Evolutionary conservation across 2,797 vertebrate genomes (phyloP).

Genomic region (Chelon labrosus): DNA sequence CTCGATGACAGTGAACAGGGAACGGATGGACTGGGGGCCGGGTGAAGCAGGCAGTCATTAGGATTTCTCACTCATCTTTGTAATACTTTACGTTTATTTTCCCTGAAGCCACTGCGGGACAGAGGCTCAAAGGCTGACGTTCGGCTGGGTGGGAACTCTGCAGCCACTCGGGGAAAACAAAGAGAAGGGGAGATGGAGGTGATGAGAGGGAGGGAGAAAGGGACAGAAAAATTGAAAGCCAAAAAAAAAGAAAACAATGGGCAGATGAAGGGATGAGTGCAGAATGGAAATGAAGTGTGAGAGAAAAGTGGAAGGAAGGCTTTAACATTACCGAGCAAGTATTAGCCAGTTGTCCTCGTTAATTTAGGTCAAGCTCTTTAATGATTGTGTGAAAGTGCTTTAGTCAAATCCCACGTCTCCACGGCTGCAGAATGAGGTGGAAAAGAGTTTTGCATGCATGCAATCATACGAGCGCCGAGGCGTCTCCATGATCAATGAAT

Average conservation of each 20-base stretch:
- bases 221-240: slow-evolving; percentile 38
- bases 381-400: slow-evolving; percentile 69
- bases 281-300: slow-evolving; percentile 34
- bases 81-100: slow-evolving; percentile 34
- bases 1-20: slow-evolving; percentile 35
- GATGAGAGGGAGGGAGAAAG: background rate
- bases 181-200: slow-evolving; percentile 2
- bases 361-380: slow-evolving; percentile 75
- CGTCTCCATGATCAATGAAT: slow-evolving; percentile 39
- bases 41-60: slow-evolving; percentile 53
- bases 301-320: slow-evolving; percentile 26
- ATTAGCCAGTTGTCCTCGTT: slow-evolving; percentile 60
- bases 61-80: slow-evolving; percentile 57
- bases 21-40: slow-evolving; percentile 20
- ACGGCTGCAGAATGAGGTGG: slow-evolving; percentile 58
- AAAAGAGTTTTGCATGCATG: slow-evolving; percentile 51
- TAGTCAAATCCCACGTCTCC: slow-evolving; percentile 45
- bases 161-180: background rate
- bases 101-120: slow-evolving; percentile 41
- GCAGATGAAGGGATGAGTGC: slow-evolving; percentile 14
- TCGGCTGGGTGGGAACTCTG: slow-evolving; percentile 33
- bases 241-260: background rate
- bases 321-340: slow-evolving; percentile 31
- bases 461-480: slow-evolving; percentile 40
- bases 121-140: slow-evolving; percentile 42